phyloP scores from a whole-genome alignment of 2,888 invertebrate species.

The Xestia ashworthii region DNA sequence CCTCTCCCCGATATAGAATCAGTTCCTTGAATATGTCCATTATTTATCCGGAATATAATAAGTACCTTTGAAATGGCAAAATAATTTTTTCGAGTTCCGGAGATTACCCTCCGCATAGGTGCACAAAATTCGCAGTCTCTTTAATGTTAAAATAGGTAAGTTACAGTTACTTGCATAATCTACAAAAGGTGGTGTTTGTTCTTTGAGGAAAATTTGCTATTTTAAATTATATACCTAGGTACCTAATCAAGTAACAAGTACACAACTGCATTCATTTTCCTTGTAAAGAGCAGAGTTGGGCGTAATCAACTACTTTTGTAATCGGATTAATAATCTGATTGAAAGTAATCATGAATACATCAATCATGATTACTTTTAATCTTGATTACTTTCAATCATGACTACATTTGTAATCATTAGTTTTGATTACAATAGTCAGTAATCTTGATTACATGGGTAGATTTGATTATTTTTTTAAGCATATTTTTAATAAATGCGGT shows the following conservation, averaged over 20 bases:
- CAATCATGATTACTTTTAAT: too few relatives aligned
- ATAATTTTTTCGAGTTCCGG: background rate
- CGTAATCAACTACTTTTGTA: too few relatives aligned
- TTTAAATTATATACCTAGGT: background rate
- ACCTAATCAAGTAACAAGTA: background rate
- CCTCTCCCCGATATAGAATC: too few relatives aligned
- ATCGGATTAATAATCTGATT: too few relatives aligned
- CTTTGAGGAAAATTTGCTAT: slow-evolving; percentile 13
- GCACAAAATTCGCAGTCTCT: background rate
- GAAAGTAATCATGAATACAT: too few relatives aligned
- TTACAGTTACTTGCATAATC: background rate
- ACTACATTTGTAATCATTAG: too few relatives aligned
- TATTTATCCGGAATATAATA: background rate
- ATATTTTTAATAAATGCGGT: too few relatives aligned
- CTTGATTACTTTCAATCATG: too few relatives aligned
- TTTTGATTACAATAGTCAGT: too few relatives aligned
- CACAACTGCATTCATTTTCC: slow-evolving; percentile 12
- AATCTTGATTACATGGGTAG: too few relatives aligned
- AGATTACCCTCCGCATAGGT: background rate
- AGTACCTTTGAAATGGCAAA: background rate
- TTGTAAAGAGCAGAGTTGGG: background rate
- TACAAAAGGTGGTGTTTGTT: background rate
- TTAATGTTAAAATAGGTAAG: background rate
- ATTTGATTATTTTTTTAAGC: too few relatives aligned
- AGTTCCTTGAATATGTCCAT: background rate